Evolutionary conservation across 2,797 vertebrate genomes (phyloP).

Genomic region (Lutjanus campechanus): DNA sequence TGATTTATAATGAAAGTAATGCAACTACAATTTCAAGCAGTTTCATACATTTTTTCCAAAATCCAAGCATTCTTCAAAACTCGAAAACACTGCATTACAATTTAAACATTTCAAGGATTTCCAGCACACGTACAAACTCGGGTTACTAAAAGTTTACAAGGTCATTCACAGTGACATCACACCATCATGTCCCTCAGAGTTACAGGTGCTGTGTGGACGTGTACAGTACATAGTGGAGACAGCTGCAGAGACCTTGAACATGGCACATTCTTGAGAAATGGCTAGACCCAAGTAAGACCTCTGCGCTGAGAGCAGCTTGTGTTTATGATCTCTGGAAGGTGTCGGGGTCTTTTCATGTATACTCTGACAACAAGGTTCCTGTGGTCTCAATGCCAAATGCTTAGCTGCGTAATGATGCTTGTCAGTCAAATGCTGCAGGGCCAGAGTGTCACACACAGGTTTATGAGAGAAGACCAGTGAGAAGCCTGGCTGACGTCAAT

Average conservation of each 20-base stretch:
- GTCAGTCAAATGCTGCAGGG: conserved; percentile 52
- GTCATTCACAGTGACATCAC: conserved; percentile 26
- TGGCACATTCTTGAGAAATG: conserved; percentile 52
- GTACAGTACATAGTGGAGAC: not conserved
- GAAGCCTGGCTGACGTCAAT: conserved; percentile 80
- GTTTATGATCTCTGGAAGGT: conserved; percentile 46
- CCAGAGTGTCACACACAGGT: conserved; percentile 66
- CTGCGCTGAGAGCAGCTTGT: conserved; percentile 8
- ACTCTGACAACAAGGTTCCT: conserved; percentile 47
- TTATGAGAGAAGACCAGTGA: conserved; percentile 60
- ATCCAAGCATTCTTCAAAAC: too few relatives aligned
- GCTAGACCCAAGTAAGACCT: conserved; percentile 42
- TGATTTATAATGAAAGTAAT: too few relatives aligned
- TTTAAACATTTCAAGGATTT: too few relatives aligned
- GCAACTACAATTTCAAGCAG: too few relatives aligned
- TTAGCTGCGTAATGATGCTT: conserved; percentile 40
- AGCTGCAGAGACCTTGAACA: conserved; percentile 43
- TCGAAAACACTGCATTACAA: too few relatives aligned
- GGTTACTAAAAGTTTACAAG: conserved; percentile 10
- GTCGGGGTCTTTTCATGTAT: conserved; percentile 51
- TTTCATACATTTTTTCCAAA: too few relatives aligned
- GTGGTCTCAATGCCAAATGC: conserved; percentile 47
- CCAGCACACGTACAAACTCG: too few relatives aligned
- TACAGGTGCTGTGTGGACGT: conserved; percentile 16
- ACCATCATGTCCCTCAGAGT: conserved; percentile 2